Conservation (phyloP, 1,140 invertebrate genomes). For the Papilio polytes region DNA sequence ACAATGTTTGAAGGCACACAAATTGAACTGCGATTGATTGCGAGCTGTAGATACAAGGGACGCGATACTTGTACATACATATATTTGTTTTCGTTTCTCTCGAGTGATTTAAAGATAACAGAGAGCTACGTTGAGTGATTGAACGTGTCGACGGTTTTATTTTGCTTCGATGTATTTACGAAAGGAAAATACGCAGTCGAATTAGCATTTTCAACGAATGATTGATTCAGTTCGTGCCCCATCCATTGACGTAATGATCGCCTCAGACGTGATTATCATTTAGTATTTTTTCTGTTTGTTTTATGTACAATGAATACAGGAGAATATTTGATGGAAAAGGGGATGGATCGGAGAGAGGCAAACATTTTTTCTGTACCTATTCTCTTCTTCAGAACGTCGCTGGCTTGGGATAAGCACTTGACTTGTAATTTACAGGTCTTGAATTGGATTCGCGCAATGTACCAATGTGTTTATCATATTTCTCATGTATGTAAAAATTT, state of each 20-base stretch:
- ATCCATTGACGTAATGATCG: background rate
- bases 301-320: too few relatives aligned
- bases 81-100: constrained; percentile 33
- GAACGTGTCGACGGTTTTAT: constrained; percentile 28
- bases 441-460: too few relatives aligned
- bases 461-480: too few relatives aligned
- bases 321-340: background rate
- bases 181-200: constrained; percentile 3
- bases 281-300: background rate
- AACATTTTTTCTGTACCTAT: background rate
- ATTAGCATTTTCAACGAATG: constrained; percentile 19
- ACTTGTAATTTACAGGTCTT: too few relatives aligned
- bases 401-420: too few relatives aligned
- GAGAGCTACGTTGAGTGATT: constrained; percentile 24
- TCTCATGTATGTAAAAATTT: too few relatives aligned
- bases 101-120: constrained; percentile 39
- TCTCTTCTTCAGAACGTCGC: too few relatives aligned
- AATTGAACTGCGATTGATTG: constrained; percentile 38
- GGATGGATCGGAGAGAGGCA: too few relatives aligned
- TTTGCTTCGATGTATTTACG: constrained; percentile 14
- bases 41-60: background rate
- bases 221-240: background rate
- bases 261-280: constrained; percentile 16
- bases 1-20: constrained; percentile 19
- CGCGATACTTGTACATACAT: background rate